Evolutionary conservation across 2,797 vertebrate genomes (phyloP), one percentile per base, ranked within the genome.

Genomic region (Sebastes wilsoni): DNA sequence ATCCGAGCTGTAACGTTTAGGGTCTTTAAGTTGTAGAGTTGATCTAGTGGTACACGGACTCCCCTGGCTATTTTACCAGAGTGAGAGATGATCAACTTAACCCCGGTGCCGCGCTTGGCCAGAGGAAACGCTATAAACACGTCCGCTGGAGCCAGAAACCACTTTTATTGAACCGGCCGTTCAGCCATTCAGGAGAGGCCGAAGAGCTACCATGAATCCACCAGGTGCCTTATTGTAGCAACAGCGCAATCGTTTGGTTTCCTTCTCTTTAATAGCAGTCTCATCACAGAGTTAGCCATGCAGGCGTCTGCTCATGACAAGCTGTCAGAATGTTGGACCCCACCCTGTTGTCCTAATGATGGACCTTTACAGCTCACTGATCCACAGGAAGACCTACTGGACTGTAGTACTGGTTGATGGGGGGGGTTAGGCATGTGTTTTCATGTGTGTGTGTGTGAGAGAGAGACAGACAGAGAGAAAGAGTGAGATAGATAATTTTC

Each of bases 61-160:
- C 95, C 94, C 94, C 85, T 93, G 94, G 92, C 93, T 93, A 95
- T 94, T 95, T 94, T 94, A 94, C 91, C 88, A 90, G 90, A 93
- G 92, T 94, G 94, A 95, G 94, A 95, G 93, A 93, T 93, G 92
- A 95, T 94, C 92, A 94, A 95, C 94, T 94, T 95, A 95, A 95
- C 93, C 93, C 90, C 30, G 85, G 88, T 85, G 88, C 92, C 80
- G 81, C 60, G 75, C 88, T 85, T 88, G 93, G 93, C 93, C 94
- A 92, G 86, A 92, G 93, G 92, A 93, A 93, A 93, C 60, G 84
- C 94, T 91, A 94, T 94, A 92, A 94, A 94, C 88, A 90, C 84
- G 81, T 92, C 91, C 81, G 62, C 83, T 32, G 82, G 82, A 93
- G 87, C 93, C 88, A 87, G 91, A 89, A 91, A 90, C 84, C 11